A percentile compares a stretch with the other conserved stretches of the same genome.
Conservation (phyloP, 2,888 invertebrate genomes). For the Ochropleura plecta region DNA sequence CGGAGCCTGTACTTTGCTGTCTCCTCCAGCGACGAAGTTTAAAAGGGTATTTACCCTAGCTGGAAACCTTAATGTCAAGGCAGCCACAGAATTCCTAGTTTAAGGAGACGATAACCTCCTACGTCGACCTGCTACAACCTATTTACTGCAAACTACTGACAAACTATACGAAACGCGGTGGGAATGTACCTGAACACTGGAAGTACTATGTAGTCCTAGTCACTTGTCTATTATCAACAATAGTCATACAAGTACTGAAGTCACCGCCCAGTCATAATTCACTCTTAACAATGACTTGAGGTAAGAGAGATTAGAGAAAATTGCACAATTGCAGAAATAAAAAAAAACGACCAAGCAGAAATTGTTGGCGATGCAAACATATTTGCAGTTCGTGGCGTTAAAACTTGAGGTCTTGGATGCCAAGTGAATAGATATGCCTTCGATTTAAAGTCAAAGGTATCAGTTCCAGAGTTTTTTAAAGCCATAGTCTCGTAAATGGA, state of each 20-base stretch:
- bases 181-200: background rate
- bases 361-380: background rate
- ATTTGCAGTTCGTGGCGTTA: background rate
- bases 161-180: background rate
- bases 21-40: background rate
- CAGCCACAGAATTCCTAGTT: background rate
- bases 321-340: background rate
- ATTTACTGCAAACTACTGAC: background rate
- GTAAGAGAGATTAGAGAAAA: background rate
- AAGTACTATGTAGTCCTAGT: background rate
- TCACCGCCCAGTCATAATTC: slow-evolving; percentile 27
- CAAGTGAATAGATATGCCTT: background rate
- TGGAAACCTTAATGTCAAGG: background rate
- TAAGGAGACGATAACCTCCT: background rate
- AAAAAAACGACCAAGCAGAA: background rate
- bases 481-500: background rate
- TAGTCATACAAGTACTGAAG: background rate
- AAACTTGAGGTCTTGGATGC: background rate
- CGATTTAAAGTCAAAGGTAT: background rate
- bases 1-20: background rate
- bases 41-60: too few relatives aligned
- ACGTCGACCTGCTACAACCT: background rate
- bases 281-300: slow-evolving; percentile 10
- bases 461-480: background rate
- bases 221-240: slow-evolving; percentile 2